Evolutionary conservation across 2,888 invertebrate species (phyloP), one percentile per base, ranked within the genome.

Genomic region (Sepioteuthis lessoniana): DNA sequence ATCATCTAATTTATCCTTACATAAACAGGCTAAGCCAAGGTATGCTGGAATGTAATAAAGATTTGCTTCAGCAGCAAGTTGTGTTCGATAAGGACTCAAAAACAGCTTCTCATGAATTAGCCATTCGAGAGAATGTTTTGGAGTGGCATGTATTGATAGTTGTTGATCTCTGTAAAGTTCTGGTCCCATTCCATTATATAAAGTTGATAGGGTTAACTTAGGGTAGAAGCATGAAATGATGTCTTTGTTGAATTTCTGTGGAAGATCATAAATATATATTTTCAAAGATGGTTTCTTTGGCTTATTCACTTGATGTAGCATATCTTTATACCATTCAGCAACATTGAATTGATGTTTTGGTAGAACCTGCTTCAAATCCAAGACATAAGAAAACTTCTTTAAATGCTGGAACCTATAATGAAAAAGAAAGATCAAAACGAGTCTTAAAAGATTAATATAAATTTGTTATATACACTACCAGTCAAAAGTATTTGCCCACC

Each of bases 51-150:
- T 76, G 35, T n/a, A 76, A n/a, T 35, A 35, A n/a, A 76, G n/a
- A n/a, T 76, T 76, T n/a, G 76, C 76, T 35, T 76, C 16, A 13
- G 76, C 35, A 76, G 13, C n/a, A n/a, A n/a, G 10, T 13, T 96
- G 90, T n/a, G 95, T 95, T 47, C 95, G 93, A 90, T 95, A 95
- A 31, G 95, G 94, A 55, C 95, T 95, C 93, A 50, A 93, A 90
- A 95, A 93, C 38, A 96, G 94, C 92, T 95, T 94, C 93, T 96
- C 94, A 94, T 96, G 96, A 37, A 96, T 90, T 25, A 96, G 94
- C 38, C 95, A 95, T 91, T 96, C 96, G 47, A 96, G 94, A 31
- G 95, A 94, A 94, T 96, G 96, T 94, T 95, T 94, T 91, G 95
- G 94, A 60, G 95, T 95, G 76, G 95, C 94, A 4, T 94, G 93